Conservation (phyloP, 2,113 vertebrate species). For the Antechinus flavipes region DNA sequence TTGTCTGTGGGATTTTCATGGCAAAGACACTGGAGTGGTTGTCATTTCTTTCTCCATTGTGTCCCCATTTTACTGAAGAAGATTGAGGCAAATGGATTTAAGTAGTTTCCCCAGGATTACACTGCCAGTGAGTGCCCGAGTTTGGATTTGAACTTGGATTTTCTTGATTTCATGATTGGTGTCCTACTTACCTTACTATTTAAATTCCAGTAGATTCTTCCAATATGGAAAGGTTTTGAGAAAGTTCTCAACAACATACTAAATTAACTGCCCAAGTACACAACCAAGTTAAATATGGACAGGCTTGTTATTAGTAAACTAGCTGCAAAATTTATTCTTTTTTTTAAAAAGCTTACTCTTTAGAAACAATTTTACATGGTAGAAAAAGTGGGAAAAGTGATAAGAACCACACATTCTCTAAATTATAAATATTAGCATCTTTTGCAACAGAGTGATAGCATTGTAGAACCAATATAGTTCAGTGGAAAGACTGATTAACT, state of each 20-base stretch:
- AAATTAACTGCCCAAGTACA: not conserved
- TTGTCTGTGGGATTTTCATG: not conserved
- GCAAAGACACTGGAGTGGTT: not conserved
- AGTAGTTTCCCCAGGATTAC: not conserved
- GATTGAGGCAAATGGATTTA: not conserved
- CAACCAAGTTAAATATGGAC: not conserved
- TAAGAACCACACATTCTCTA: not conserved
- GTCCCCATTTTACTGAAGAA: not conserved
- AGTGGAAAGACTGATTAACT: not conserved
- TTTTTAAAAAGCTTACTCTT: not conserved
- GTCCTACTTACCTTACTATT: not conserved
- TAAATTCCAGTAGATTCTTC: not conserved
- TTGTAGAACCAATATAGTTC: not conserved
- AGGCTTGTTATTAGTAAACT: not conserved
- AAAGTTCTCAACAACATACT: not conserved
- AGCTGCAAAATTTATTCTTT: no score
- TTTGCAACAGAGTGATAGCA: not conserved
- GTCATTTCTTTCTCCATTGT: not conserved
- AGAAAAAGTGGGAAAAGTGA: not conserved
- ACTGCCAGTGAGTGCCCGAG: not conserved
- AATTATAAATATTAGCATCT: not conserved
- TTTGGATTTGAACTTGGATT: not conserved
- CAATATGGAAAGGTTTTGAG: not conserved
- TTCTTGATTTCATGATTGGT: not conserved
- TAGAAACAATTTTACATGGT: not conserved